phyloP scores from a whole-genome alignment of 2,888 invertebrate species.

The Hemistola chrysoprasaria region DNA sequence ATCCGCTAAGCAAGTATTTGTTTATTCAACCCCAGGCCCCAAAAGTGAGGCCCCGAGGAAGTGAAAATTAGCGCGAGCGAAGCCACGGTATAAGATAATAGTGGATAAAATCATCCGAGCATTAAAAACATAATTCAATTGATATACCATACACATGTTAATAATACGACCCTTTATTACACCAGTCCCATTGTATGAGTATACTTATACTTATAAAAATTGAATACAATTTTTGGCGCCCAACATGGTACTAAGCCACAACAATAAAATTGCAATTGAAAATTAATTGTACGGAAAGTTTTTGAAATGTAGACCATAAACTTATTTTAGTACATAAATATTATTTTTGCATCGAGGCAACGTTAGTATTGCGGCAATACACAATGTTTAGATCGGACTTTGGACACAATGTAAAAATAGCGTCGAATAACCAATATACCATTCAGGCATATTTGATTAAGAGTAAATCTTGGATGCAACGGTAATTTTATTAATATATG shows the following conservation, averaged over 20 bases:
- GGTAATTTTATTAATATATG: no score
- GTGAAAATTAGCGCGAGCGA: no score
- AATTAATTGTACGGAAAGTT: slow-evolving; percentile 46
- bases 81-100: background rate
- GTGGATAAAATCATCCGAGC: slow-evolving; percentile 8
- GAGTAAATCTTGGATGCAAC: no score
- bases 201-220: slow-evolving; percentile 15
- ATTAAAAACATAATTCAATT: slow-evolving; percentile 13
- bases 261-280: slow-evolving; percentile 25
- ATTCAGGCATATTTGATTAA: no score
- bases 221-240: slow-evolving; percentile 28
- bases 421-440: no score
- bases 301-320: slow-evolving; percentile 11
- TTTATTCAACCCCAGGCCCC: no score
- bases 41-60: no score
- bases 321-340: slow-evolving; percentile 14
- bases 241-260: slow-evolving; percentile 32
- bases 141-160: slow-evolving; percentile 17
- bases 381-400: no score
- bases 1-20: no score
- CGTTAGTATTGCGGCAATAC: no score
- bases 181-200: slow-evolving; percentile 8
- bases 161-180: slow-evolving; percentile 17
- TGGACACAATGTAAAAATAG: no score
- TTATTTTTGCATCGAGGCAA: no score